Evolutionary conservation across 2,888 invertebrate species (phyloP).

Genomic region (Callinectes sapidus): DNA sequence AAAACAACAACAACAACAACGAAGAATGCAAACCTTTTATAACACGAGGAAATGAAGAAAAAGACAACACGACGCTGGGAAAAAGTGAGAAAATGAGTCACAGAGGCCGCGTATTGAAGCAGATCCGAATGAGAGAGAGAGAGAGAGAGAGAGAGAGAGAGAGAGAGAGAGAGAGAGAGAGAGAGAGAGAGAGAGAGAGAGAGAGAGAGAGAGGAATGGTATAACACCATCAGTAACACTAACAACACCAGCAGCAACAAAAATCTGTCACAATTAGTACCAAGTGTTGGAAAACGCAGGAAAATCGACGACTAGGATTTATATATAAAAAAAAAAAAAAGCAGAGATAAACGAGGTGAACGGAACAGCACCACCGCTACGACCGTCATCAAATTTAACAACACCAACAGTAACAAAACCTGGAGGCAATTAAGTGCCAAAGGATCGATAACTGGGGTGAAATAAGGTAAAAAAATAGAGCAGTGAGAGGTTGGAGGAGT

Average conservation of each 20-base stretch:
- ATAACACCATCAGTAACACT: too few relatives aligned
- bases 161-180: neutral
- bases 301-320: too few relatives aligned
- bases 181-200: neutral
- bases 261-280: too few relatives aligned
- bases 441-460: neutral
- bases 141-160: neutral
- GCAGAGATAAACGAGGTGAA: too few relatives aligned
- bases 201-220: neutral
- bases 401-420: neutral
- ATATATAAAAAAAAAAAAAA: too few relatives aligned
- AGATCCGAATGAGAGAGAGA: neutral
- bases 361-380: neutral
- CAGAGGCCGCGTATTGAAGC: neutral
- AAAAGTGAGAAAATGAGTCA: neutral
- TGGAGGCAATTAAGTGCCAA: neutral
- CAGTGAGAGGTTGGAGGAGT: neutral
- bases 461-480: neutral
- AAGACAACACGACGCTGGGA: neutral
- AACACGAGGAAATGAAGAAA: slow-evolving; percentile 6
- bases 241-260: too few relatives aligned
- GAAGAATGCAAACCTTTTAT: neutral
- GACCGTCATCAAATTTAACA: too few relatives aligned
- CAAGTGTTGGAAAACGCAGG: too few relatives aligned
- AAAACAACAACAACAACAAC: neutral